Evolutionary conservation across 2,113 vertebrate genomes (phyloP).

Genomic region (Polypterus senegalus): DNA sequence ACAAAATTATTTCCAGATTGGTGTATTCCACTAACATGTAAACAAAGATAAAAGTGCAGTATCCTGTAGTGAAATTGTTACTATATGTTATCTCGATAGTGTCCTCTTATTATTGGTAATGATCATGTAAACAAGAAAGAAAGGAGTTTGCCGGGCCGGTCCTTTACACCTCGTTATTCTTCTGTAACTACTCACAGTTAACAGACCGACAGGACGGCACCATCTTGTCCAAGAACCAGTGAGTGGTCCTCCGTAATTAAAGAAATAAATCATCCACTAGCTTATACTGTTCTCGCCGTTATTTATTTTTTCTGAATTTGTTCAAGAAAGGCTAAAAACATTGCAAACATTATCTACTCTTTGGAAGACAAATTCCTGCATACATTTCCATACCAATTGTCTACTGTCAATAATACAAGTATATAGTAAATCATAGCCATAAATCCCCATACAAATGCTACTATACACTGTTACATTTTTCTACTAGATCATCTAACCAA

Average conservation of each 20-base stretch:
- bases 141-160: neutral
- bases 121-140: neutral
- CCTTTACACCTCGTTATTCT: conserved; percentile 17
- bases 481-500: conserved; percentile 58
- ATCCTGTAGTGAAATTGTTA: conserved; percentile 15
- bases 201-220: conserved; percentile 27
- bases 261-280: conserved; percentile 48
- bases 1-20: neutral
- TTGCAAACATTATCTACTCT: conserved; percentile 45
- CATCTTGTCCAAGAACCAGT: conserved; percentile 19
- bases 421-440: conserved; percentile 41
- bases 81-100: neutral
- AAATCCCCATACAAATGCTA: conserved; percentile 55
- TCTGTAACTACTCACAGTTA: conserved; percentile 27
- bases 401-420: conserved; percentile 39
- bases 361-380: conserved; percentile 69
- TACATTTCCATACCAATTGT: conserved; percentile 51
- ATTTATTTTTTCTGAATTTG: conserved; percentile 36
- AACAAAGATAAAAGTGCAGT: conserved; percentile 26
- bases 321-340: conserved; percentile 47
- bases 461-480: conserved; percentile 46
- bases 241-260: neutral
- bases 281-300: conserved; percentile 59
- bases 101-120: no score
- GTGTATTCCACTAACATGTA: conserved; percentile 34